These are phyloP conservation scores for Ephialtes manifestator DNA, from an alignment of 2,888 invertebrate genomes.

Conservation along the genomic window DNA sequence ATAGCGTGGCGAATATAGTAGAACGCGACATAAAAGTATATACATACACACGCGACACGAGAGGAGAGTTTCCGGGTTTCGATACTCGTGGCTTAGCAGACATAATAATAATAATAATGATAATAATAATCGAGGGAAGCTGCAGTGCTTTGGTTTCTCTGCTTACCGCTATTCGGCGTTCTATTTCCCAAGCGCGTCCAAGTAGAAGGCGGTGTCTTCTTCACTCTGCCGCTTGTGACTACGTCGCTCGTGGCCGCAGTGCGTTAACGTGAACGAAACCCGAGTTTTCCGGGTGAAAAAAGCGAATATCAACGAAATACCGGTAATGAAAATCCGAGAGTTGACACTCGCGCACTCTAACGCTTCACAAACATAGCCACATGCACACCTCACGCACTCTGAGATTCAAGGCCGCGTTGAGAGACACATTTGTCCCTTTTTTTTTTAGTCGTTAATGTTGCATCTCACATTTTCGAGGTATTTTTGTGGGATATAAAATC, in stretches of 20 bases:
- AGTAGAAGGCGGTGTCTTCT: conserved; percentile 5
- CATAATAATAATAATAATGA: conserved; percentile 12
- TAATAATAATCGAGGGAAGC: conserved; percentile 4
- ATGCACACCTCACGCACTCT: background rate
- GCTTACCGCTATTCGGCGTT: conserved; percentile 20
- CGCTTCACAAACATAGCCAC: conserved; percentile 6
- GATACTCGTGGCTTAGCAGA: background rate
- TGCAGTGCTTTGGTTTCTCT: conserved; percentile 9
- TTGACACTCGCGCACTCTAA: conserved; percentile 18
- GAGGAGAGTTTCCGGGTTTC: background rate
- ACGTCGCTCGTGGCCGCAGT: background rate
- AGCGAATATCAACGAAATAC: background rate
- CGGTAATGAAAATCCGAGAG: background rate
- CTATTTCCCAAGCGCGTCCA: conserved; percentile 6
- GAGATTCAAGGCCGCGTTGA: conserved; percentile 27
- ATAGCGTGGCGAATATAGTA: background rate
- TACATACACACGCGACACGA: background rate
- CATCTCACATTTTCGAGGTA: background rate
- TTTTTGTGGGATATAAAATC: background rate
- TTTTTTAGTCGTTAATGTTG: background rate
- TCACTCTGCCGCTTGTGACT: too few relatives aligned
- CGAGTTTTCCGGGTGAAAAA: background rate
- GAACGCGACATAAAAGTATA: background rate
- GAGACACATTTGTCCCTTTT: background rate
- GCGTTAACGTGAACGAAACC: background rate